Percentiles rank a stretch among this genome's conserved stretches.
Evolutionary conservation across 2,888 invertebrate genomes (phyloP).

Genomic region (Pegoplata infirma): DNA sequence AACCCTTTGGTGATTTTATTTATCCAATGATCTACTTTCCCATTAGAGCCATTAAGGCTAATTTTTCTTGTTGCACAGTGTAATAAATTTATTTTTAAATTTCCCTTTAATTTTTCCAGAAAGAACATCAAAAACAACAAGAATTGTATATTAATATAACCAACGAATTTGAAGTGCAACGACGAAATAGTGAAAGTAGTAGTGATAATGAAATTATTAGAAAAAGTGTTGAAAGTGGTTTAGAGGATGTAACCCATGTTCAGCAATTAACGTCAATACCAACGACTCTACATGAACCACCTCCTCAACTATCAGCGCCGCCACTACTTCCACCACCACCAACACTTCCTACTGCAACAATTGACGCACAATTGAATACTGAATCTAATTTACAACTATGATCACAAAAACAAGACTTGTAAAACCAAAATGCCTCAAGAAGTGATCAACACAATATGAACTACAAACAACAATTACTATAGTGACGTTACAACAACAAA

Average conservation of each 20-base stretch:
- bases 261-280: neutral
- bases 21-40: too few species aligned
- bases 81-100: neutral
- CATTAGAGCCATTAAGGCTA: too few species aligned
- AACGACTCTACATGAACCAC: constrained; percentile 8
- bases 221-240: constrained; percentile 40
- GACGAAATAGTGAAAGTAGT: constrained; percentile 67
- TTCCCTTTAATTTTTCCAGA: constrained; percentile 65
- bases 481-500: neutral
- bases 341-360: constrained; percentile 2
- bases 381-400: constrained; percentile 39
- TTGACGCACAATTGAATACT: constrained; percentile 20
- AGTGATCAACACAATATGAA: constrained; percentile 16
- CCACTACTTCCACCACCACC: neutral
- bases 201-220: constrained; percentile 29
- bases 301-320: neutral
- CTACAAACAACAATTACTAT: neutral
- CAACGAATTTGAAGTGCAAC: constrained; percentile 74
- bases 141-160: constrained; percentile 75
- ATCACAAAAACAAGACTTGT: constrained; percentile 11
- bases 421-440: constrained; percentile 22
- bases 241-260: constrained; percentile 1
- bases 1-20: too few species aligned
- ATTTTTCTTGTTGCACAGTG: too few species aligned
- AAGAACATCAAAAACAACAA: constrained; percentile 76